Conservation (phyloP, 2,797 vertebrate genomes). For the Podarcis siculus region DNA sequence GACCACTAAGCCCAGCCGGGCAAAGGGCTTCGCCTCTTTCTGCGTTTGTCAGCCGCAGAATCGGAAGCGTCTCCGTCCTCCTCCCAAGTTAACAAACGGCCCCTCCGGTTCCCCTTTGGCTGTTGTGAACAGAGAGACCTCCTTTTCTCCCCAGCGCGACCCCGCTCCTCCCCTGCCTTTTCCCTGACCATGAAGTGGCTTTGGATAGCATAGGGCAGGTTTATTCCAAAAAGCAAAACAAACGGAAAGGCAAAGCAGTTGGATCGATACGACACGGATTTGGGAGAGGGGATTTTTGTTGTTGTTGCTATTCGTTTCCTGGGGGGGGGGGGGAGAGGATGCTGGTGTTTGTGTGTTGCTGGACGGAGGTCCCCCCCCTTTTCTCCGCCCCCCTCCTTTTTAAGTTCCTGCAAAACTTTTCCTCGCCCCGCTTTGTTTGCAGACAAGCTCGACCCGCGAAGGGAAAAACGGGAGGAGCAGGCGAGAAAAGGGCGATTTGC, state of each 20-base stretch:
- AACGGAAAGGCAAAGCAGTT: background rate
- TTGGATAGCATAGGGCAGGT: too few species aligned
- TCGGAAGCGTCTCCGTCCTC: too few species aligned
- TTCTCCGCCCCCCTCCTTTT: background rate
- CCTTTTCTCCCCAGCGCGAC: background rate
- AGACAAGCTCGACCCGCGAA: background rate
- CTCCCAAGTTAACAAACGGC: background rate
- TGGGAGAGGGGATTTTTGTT: background rate
- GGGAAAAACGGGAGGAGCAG: too few species aligned
- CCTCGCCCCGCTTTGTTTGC: background rate
- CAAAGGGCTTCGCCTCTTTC: background rate
- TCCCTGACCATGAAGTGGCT: background rate
- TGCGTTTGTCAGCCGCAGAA: background rate
- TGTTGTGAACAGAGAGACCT: background rate
- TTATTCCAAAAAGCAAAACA: too few species aligned
- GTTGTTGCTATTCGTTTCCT: background rate
- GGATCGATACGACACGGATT: background rate
- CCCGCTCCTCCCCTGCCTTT: background rate
- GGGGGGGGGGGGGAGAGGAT: accelerated
- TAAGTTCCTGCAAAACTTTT: background rate
- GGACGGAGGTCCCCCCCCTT: too few species aligned
- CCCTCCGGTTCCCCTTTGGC: too few species aligned
- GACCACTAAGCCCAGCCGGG: background rate
- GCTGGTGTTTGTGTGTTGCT: too few species aligned
- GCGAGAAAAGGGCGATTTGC: background rate